Conservation (phyloP, 1,140 invertebrate genomes). For the Tetramorium simillimum region DNA sequence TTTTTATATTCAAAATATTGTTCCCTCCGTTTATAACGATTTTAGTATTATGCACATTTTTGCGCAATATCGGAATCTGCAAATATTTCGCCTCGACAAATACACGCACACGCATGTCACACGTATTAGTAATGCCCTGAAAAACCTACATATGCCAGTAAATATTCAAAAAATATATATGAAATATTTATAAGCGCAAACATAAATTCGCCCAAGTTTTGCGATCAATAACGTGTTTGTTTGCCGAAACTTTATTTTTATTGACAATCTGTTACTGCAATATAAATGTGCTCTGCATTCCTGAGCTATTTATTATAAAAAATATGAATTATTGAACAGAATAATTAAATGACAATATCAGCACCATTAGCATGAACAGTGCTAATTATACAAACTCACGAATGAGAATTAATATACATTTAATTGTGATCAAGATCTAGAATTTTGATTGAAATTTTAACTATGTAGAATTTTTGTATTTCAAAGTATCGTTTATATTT, state of each 20-base stretch:
- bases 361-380: neutral
- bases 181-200: conserved; percentile 67
- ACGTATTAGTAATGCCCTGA: conserved; percentile 46
- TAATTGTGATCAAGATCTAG: neutral
- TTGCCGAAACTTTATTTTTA: conserved; percentile 35
- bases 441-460: conserved; percentile 2
- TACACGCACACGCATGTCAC: neutral
- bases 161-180: conserved; percentile 55
- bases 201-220: conserved; percentile 26
- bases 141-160: conserved; percentile 7
- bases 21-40: neutral
- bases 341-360: neutral
- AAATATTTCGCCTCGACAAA: conserved; percentile 39
- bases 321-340: neutral
- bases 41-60: conserved; percentile 35
- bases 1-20: conserved; percentile 6
- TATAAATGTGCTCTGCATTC: conserved; percentile 24
- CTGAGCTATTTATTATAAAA: neutral
- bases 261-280: conserved; percentile 40
- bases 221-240: conserved; percentile 45
- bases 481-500: neutral
- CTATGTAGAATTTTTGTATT: neutral
- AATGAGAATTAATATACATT: neutral
- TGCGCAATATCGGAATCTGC: conserved; percentile 17
- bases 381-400: neutral